Base-by-base conservation (phyloP, 1,140 invertebrate genomes). In the Drosophila navojoa region DNA sequence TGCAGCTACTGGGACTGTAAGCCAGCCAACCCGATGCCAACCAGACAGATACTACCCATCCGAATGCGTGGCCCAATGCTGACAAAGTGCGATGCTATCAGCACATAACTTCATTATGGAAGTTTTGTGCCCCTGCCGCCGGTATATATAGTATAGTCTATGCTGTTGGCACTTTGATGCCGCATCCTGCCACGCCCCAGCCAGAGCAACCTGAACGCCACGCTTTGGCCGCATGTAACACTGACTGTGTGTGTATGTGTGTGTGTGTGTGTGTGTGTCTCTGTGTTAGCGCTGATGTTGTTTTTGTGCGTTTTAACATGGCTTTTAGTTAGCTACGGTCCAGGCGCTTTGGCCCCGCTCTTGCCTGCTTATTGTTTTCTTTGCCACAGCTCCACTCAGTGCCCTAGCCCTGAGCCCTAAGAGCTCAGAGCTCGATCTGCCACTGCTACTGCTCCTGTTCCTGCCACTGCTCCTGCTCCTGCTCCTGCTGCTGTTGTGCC, bases 31-130 rank as follows among this genome's bases (percentile, higher is more conserved):
- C 27, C 63, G 63, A 64, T 79, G 42, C 45, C 35, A 38, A 38
- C 13, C 50, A 57, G 58, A 42, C 32, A 32, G 32, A 32, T 32
- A 7, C 32, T 49, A 27, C 62, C 47, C 29, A 22, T 45, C 49
- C 40, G 38, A 66, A 71, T 71, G 38, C 57, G 47, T 52, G 62
- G 61, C 35, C 45, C 53, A 62, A 44, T 59, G 73, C 76, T 72
- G 73, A 86, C 82, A 87, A 78, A 86, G 64, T 86, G 73, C 69
- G 79, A 86, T 90, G 82, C 76, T 82, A 90, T 82, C 86, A 82
- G 81, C 66, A 50, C 74, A 81, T 91, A 91, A 90, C 90, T 89
- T 91, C 73, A 91, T 91, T 86, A 91, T 69, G 75, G 64, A 87
- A 91, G 77, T 87, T 84, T 79, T 53, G 59, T 69, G 69, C 44